Base-by-base conservation (phyloP, 2,888 invertebrate genomes). In the Thereva unica region DNA sequence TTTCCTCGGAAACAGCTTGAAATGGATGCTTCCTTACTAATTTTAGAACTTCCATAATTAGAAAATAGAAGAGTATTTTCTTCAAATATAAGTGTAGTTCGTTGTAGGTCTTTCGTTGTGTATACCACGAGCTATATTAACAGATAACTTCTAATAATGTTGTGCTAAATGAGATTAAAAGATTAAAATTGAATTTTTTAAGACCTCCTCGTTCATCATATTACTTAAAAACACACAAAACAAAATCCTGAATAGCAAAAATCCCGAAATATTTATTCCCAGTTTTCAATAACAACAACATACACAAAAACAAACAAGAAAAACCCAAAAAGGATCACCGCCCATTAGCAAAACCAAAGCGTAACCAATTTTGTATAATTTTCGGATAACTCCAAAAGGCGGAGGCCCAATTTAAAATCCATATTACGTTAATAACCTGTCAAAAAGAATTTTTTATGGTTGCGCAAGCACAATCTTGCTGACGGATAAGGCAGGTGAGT, bases 291-390 rank as follows among this genome's bases (percentile, higher is more conserved):
- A 59, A 59, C 8, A 59, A 38, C n/a, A n/a, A n/a, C n/a, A 45
- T 38, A 38, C 35, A 47, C 59, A n/a, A 47, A 49, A 49, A 49
- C 49, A 49, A 7, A 3, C 49, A 12, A 12, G 12, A n/a, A 35
- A 52, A 52, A 8, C 35, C 35, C 49, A 6, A 3, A 49, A 44
- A 44, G 44, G 35, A 56, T 56, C 35, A 35, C 42, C 56, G 44
- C 42, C 42, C 12, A 47, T 59, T 37, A 47, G 4, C 12, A 10
- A 64, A 53, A 57, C 68, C 66, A 63, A 68, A 66, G 57, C 68
- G 68, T 66, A 64, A 66, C 64, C 57, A 68, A 68, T 68, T 68
- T 68, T 68, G 50, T 57, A 49, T 66, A 66, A 68, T 68, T 64
- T 63, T 66, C 45, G 64, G 68, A 68, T 68, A 61, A 61, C 45